Percentiles rank a stretch among this genome's conserved stretches.
Conservation (phyloP, 2,113 vertebrate genomes). For the Bagarius yarrelli region DNA sequence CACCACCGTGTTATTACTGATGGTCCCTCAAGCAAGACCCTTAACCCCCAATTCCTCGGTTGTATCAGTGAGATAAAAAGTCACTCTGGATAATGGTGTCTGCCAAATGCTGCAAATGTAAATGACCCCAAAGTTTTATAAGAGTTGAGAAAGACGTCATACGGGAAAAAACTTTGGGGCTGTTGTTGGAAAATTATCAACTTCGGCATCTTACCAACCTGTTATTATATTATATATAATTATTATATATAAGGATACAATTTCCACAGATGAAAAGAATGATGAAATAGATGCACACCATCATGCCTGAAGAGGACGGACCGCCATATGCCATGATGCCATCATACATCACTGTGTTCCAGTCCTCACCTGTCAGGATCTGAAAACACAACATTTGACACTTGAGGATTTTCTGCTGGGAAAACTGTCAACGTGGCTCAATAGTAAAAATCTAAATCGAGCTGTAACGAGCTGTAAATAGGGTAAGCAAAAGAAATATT, state of each 20-base stretch:
- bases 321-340: constrained; percentile 98
- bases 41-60: too few species aligned
- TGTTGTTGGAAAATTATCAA: neutral
- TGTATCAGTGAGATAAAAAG: too few species aligned
- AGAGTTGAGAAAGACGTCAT: too few species aligned
- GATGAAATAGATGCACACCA: constrained; percentile 98
- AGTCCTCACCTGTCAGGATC: constrained; percentile 99
- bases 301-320: constrained; percentile 94
- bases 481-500: neutral
- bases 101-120: too few species aligned
- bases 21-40: too few species aligned
- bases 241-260: constrained; percentile 84
- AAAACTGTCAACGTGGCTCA: neutral
- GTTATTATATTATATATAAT: neutral
- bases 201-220: neutral
- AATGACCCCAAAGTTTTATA: too few species aligned
- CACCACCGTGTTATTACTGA: too few species aligned
- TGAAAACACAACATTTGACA: constrained; percentile 54
- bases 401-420: neutral
- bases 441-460: neutral
- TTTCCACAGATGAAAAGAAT: constrained; percentile 99
- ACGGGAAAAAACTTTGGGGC: neutral
- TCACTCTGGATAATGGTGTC: too few species aligned
- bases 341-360: constrained; percentile 98
- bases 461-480: neutral